These are phyloP conservation scores for Gallinago media DNA, from an alignment of 2,113 vertebrate species.

Conservation along the genomic window DNA sequence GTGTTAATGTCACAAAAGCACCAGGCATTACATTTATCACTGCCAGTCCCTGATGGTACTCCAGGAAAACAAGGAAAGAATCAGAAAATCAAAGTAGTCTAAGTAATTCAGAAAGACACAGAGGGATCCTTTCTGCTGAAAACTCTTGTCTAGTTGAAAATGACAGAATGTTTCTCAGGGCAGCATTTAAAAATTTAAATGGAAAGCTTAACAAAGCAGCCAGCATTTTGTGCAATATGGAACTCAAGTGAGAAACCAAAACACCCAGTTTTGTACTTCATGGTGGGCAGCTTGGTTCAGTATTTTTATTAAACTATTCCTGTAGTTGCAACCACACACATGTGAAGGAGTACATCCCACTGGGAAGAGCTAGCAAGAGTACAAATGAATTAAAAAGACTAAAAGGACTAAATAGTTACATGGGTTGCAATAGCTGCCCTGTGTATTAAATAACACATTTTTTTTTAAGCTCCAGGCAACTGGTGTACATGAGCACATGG, in stretches of 20 bases:
- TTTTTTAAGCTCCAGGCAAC: not conserved
- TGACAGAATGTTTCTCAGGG: not conserved
- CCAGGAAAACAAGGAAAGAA: not conserved
- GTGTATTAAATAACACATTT: not conserved
- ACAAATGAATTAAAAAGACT: not conserved
- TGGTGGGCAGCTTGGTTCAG: not conserved
- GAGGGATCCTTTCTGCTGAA: not conserved
- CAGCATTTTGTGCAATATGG: not conserved
- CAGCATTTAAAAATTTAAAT: not conserved
- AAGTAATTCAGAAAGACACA: not conserved
- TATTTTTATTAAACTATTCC: not conserved
- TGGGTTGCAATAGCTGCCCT: not conserved
- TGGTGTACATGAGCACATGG: not conserved
- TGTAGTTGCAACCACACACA: not conserved
- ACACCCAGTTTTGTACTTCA: not conserved
- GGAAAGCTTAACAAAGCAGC: not conserved
- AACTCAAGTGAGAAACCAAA: not conserved
- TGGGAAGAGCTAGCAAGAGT: not conserved
- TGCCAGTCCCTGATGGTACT: not conserved
- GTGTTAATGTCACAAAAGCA: not conserved
- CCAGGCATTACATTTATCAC: not conserved
- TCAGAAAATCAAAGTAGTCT: slow-evolving; percentile 6
- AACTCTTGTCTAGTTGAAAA: not conserved
- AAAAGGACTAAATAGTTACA: not conserved
- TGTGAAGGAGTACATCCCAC: not conserved